phyloP scores from a whole-genome alignment of 2,113 vertebrate genomes.

The Entosphenus tridentatus region DNA sequence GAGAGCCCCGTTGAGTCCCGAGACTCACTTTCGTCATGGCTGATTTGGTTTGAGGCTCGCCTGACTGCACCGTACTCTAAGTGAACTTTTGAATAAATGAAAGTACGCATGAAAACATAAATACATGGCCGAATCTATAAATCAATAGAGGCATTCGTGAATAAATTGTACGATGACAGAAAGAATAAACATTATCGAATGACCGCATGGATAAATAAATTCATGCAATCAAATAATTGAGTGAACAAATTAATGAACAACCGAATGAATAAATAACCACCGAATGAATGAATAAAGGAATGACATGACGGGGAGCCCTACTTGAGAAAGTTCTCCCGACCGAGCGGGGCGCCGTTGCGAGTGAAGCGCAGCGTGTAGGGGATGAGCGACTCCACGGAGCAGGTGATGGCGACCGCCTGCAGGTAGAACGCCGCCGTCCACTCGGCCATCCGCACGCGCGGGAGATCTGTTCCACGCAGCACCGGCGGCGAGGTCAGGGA shows the following conservation, averaged over 20 bases:
- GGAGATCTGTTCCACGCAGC: constrained; percentile 24
- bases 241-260: not conserved
- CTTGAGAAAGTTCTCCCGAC: constrained; percentile 36
- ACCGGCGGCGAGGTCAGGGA: too few species aligned
- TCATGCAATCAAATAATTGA: not conserved
- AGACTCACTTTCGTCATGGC: too few species aligned
- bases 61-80: too few species aligned
- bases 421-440: constrained; percentile 31
- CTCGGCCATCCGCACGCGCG: constrained; percentile 44
- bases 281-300: not conserved
- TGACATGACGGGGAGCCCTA: constrained; percentile 16
- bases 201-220: not conserved
- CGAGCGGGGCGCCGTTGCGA: constrained; percentile 25
- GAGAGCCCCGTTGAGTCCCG: too few species aligned
- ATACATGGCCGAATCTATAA: too few species aligned
- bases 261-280: not conserved
- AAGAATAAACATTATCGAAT: too few species aligned
- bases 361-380: constrained; percentile 48
- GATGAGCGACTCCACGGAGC: constrained; percentile 39
- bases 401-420: constrained; percentile 36
- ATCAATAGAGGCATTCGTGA: too few species aligned
- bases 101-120: too few species aligned
- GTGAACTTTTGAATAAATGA: too few species aligned
- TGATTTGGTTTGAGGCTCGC: too few species aligned
- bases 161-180: too few species aligned